Evolutionary conservation across 2,888 invertebrate genomes (phyloP).

Genomic region (Lamellibrachia satsuma): DNA sequence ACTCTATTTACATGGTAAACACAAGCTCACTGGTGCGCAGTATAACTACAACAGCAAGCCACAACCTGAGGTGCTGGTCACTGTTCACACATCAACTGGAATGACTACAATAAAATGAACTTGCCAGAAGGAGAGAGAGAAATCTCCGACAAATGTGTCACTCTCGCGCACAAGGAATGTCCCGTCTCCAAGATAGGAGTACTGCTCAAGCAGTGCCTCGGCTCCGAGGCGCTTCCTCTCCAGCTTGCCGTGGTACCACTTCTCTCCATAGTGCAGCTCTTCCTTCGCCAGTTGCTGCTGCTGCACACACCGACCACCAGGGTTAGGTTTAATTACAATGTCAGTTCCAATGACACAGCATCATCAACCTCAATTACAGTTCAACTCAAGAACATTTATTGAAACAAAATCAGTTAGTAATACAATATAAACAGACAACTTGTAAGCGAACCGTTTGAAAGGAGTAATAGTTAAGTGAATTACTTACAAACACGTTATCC

Average conservation of each 20-base stretch:
- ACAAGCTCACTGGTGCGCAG: too few species aligned
- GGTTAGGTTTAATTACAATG: background rate
- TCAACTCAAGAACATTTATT: too few species aligned
- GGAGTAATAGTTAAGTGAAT: too few species aligned
- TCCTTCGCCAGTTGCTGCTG: slow-evolving; percentile 77
- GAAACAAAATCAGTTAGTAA: too few species aligned
- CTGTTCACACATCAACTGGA: background rate
- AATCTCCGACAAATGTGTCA: slow-evolving; percentile 95
- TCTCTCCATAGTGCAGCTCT: slow-evolving; percentile 70
- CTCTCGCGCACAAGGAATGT: slow-evolving; percentile 92
- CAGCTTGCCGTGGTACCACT: slow-evolving; percentile 92
- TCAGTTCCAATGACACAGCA: background rate
- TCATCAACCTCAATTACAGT: background rate
- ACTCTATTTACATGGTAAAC: too few species aligned
- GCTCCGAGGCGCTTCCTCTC: slow-evolving; percentile 75
- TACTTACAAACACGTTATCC: too few species aligned
- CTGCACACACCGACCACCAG: background rate
- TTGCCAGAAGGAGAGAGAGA: slow-evolving; percentile 91
- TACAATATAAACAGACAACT: too few species aligned
- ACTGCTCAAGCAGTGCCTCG: slow-evolving; percentile 74
- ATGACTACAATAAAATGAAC: slow-evolving; percentile 36
- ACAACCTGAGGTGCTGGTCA: too few species aligned
- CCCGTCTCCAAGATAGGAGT: slow-evolving; percentile 86
- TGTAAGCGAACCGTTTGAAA: too few species aligned
- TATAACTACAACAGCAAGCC: too few species aligned